These are phyloP conservation scores for Podarcis lilfordi DNA, from an alignment of 2,797 vertebrate species.

Conservation along the genomic window DNA sequence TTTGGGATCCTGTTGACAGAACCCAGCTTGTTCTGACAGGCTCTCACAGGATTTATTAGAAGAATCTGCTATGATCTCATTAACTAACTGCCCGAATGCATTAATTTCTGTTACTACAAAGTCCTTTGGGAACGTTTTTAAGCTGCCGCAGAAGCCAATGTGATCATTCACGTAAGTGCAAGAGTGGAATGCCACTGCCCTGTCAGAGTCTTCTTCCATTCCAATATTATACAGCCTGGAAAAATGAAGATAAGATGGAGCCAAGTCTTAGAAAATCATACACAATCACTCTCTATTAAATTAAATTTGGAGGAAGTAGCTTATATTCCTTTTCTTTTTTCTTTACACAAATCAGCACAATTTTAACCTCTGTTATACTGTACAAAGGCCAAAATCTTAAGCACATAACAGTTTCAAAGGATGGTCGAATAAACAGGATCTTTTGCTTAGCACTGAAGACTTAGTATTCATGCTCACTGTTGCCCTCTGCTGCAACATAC, in stretches of 20 bases:
- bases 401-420: background rate
- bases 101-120: conserved; percentile 92
- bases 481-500: background rate
- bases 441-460: background rate
- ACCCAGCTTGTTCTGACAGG: background rate
- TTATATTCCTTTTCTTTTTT: background rate
- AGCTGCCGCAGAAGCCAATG: conserved; percentile 86
- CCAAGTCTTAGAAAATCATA: background rate
- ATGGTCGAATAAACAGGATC: background rate
- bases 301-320: background rate
- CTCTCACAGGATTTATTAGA: background rate
- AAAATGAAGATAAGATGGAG: background rate
- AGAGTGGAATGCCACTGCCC: conserved; percentile 42
- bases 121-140: conserved; percentile 87
- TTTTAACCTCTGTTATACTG: background rate
- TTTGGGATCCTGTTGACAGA: conserved; percentile 18
- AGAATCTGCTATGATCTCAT: conserved; percentile 18
- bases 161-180: conserved; percentile 78
- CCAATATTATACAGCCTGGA: conserved; percentile 24
- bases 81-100: conserved; percentile 69
- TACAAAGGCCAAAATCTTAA: background rate
- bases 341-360: background rate
- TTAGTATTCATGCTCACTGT: background rate
- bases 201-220: conserved; percentile 48
- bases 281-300: background rate